Evolutionary conservation across 2,113 vertebrate species (phyloP).

Genomic region (Bubo blakistoni): DNA sequence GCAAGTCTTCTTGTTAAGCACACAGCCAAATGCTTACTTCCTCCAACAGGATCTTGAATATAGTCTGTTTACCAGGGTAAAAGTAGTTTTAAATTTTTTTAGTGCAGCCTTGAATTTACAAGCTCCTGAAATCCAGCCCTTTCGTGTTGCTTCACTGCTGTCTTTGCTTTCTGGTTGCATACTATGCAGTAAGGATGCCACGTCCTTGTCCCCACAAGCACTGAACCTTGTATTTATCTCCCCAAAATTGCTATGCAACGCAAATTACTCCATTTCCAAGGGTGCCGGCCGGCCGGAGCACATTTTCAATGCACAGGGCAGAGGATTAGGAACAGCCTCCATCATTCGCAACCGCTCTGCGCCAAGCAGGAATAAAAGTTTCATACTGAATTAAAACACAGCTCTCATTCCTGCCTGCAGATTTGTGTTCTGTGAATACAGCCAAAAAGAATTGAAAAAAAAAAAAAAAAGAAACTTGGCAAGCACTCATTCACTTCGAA

Average conservation of each 20-base stretch:
- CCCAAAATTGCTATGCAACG: not conserved
- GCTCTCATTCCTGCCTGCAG: not conserved
- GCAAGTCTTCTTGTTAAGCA: not conserved
- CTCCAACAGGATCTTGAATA: not conserved
- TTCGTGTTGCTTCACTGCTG: rapidly evolving
- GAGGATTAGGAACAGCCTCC: conserved; percentile 33
- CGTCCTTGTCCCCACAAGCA: conserved; percentile 19
- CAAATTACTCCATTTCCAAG: conserved; percentile 15
- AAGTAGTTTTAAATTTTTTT: not conserved
- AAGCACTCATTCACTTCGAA: not conserved
- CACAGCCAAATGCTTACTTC: not conserved
- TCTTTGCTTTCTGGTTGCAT: not conserved
- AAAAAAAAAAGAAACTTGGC: not conserved
- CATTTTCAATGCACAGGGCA: not conserved
- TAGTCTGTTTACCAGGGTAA: not conserved
- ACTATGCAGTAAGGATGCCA: not conserved
- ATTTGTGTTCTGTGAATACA: conserved; percentile 18
- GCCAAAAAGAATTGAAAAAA: not conserved
- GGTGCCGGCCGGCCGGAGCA: not conserved
- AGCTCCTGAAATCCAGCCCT: not conserved
- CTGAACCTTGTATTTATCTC: conserved; percentile 40
- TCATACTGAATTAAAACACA: not conserved
- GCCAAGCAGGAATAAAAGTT: conserved; percentile 40
- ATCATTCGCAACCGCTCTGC: not conserved
- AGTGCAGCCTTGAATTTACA: not conserved